Evolutionary conservation across 1,140 invertebrate species (phyloP), one percentile per base, ranked within the genome.

Genomic region (Drosophila neocordata): DNA sequence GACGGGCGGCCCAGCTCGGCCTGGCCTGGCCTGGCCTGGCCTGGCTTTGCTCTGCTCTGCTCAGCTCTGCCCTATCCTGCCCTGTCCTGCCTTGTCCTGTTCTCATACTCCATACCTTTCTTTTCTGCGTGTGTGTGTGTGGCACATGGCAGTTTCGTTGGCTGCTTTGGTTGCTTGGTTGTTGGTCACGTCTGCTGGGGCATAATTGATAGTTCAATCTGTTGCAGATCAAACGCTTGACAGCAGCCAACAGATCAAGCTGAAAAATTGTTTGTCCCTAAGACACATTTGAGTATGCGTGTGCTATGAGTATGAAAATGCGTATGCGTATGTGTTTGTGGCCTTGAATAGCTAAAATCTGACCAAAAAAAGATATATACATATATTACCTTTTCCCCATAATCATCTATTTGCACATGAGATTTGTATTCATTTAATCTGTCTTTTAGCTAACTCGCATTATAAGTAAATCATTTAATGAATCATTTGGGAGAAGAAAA

Each of bases 141-240:
- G 77, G 52, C 75, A 57, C 66, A 69, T 68, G 69, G 44, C 76
- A 65, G 65, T 58, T 64, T 44, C 41, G 41, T 44, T 48, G 41
- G 41, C 41, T 48, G 41, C 15, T 48, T 31, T 41, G 38, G 13
- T 41, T 48, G 41, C 41, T 48, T 48, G 41, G 41, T 48, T 65
- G 64, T 68, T 78, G 75, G 83, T 85, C 82, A 85, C 82, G 82
- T 85, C 71, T 78, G 67, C 64, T 53, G 62, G 63, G 62, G 71
- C 78, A 87, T 85, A 85, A 85, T 85, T 85, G 82, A 85, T 85
- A 85, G 82, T 85, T 85, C 82, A 85, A 85, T 85, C 82, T 85
- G 82, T 85, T 82, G 82, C 82, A 88, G 82, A 87, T 87, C 82
- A 87, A 87, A 87, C 79, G 82, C 82, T 87, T 87, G 82, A 82